Evolutionary conservation across 2,113 vertebrate species (phyloP).

Genomic region (Cricetomys ansorgei): DNA sequence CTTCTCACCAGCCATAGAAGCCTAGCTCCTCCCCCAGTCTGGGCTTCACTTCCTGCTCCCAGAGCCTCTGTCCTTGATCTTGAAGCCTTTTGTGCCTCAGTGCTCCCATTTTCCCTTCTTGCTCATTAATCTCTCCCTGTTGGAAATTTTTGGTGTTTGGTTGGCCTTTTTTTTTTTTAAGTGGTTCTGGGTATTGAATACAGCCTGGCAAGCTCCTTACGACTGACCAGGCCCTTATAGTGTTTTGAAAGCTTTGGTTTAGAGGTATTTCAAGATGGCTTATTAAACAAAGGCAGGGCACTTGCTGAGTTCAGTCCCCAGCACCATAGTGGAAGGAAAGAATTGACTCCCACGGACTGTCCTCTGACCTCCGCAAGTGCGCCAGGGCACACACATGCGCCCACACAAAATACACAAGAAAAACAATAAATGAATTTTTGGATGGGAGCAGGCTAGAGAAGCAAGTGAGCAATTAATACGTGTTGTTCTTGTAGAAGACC

Average conservation of each 20-base stretch:
- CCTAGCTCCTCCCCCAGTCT: neutral
- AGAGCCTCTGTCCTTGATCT: neutral
- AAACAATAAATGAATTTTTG: neutral
- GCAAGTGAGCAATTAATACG: neutral
- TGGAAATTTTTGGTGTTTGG: slow-evolving; percentile 8
- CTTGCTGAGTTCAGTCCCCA: neutral
- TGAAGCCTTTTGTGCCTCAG: too few species aligned
- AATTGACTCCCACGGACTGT: neutral
- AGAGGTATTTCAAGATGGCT: neutral
- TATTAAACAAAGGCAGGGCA: neutral
- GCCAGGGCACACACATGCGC: neutral
- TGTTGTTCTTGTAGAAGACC: neutral
- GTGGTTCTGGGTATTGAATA: neutral
- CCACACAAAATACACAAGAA: neutral
- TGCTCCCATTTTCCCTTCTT: neutral
- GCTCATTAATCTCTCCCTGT: neutral
- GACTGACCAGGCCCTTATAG: neutral
- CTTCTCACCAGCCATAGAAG: too few species aligned
- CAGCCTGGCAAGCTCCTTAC: neutral
- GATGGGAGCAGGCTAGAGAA: neutral
- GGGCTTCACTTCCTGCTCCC: neutral
- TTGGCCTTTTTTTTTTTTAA: neutral
- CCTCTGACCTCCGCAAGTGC: neutral
- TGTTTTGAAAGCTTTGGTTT: neutral
- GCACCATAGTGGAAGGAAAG: neutral